Conservation (phyloP, 2,113 vertebrate genomes). For the Nothobranchius kuhntae region DNA sequence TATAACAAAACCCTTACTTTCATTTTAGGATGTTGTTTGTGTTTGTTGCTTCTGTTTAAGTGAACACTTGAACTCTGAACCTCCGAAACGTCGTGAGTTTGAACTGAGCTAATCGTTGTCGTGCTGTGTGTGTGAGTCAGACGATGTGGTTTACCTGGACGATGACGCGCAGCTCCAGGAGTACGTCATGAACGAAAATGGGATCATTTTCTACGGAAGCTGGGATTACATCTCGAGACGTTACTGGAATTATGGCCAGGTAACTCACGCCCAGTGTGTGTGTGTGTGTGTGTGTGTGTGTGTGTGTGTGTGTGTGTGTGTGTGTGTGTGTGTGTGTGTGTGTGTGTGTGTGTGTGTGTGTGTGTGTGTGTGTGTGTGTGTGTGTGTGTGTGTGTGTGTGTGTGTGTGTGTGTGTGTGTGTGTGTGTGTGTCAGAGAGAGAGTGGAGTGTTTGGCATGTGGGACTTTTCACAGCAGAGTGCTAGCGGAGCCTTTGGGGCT, state of each 20-base stretch:
- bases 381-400: constrained; percentile 4
- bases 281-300: neutral
- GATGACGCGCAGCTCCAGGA: constrained; percentile 83
- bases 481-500: constrained; percentile 8
- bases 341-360: neutral
- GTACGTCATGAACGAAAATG: constrained; percentile 86
- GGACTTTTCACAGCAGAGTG: constrained; percentile 63
- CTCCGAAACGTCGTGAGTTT: too few species aligned
- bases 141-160: constrained; percentile 82
- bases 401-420: neutral
- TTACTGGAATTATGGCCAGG: constrained; percentile 91
- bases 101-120: too few species aligned
- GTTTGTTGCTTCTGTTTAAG: neutral
- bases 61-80: too few species aligned
- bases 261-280: constrained; percentile 41
- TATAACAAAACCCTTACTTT: too few species aligned
- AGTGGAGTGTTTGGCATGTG: constrained; percentile 38
- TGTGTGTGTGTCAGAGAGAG: neutral
- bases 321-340: constrained; percentile 1
- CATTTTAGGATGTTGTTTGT: too few species aligned
- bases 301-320: constrained; percentile 7
- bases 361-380: neutral
- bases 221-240: constrained; percentile 74
- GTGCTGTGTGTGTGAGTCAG: constrained; percentile 56
- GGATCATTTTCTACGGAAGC: constrained; percentile 83